Evolutionary conservation across 2,797 vertebrate genomes (phyloP).

Genomic region (Danio tinwini): DNA sequence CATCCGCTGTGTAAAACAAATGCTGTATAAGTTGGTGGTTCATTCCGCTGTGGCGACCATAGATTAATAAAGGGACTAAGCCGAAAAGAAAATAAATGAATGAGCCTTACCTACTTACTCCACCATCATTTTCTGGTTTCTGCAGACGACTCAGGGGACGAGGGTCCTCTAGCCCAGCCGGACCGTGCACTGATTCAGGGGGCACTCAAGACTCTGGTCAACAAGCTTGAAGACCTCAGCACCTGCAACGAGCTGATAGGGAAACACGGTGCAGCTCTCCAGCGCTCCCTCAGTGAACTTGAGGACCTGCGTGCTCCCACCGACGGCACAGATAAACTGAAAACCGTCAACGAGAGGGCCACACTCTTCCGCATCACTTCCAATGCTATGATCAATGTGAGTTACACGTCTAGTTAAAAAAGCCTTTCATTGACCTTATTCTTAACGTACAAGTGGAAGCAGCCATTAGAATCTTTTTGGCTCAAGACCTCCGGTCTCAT

Average conservation of each 20-base stretch:
- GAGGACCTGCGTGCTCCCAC: slow-evolving; percentile 84
- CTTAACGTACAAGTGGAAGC: no score
- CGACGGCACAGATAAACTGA: slow-evolving; percentile 88
- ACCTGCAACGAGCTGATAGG: slow-evolving; percentile 95
- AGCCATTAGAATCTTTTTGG: no score
- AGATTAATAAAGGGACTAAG: no score
- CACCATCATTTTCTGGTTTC: neutral
- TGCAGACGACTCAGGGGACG: slow-evolving; percentile 96
- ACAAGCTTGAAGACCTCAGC: slow-evolving; percentile 92
- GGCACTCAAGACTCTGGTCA: slow-evolving; percentile 87
- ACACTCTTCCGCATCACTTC: slow-evolving; percentile 97
- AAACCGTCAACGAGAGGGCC: slow-evolving; percentile 90
- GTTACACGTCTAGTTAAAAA: slow-evolving; percentile 31
- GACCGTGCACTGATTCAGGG: slow-evolving; percentile 86
- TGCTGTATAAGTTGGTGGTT: no score
- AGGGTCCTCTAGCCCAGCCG: slow-evolving; percentile 84
- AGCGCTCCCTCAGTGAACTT: slow-evolving; percentile 93
- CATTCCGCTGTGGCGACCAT: no score
- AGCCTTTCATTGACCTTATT: neutral
- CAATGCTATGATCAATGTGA: slow-evolving; percentile 99
- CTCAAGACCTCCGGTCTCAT: no score
- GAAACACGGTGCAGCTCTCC: slow-evolving; percentile 94
- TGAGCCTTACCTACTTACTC: no score
- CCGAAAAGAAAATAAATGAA: no score
- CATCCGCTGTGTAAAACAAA: no score